A percentile compares a stretch with the other conserved stretches of the same genome.
Conservation (phyloP, 1,140 invertebrate species). For the Pseudomyrmex concolor region DNA sequence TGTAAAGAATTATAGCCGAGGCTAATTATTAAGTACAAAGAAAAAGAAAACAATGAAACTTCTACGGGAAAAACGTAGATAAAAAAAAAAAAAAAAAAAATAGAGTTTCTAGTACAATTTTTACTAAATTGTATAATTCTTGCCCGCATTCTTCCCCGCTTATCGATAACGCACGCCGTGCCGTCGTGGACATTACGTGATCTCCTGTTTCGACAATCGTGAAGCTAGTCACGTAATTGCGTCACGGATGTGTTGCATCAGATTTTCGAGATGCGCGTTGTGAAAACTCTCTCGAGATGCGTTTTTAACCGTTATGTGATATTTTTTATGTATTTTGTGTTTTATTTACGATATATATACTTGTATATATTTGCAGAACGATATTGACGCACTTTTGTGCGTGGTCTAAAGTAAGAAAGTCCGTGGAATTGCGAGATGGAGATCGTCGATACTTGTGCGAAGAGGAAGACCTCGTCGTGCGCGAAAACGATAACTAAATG, state of each 20-base stretch:
- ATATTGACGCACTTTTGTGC: conserved; percentile 18
- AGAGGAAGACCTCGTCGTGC: conserved; percentile 15
- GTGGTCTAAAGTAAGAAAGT: not conserved
- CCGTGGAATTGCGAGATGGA: conserved; percentile 61
- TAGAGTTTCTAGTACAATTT: conserved; percentile 59
- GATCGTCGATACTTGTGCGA: conserved; percentile 64
- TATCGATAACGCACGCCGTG: not conserved
- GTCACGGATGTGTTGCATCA: conserved; percentile 13
- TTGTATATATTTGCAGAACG: not conserved
- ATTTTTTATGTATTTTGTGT: conserved; percentile 57
- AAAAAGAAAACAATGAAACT: conserved; percentile 24
- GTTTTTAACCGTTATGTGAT: not conserved
- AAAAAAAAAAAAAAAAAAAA: not conserved
- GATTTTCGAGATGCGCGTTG: conserved; percentile 26
- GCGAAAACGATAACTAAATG: conserved; percentile 15
- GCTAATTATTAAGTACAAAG: conserved; percentile 56
- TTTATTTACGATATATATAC: conserved; percentile 9
- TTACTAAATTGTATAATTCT: conserved; percentile 44
- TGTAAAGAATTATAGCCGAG: conserved; percentile 38
- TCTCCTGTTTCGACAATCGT: too few species aligned
- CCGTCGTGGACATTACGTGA: too few species aligned
- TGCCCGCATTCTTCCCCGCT: conserved; percentile 19
- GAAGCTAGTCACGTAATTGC: conserved; percentile 21
- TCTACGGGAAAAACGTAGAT: conserved; percentile 27
- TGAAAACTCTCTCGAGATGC: too few species aligned